phyloP scores from a whole-genome alignment of 2,113 vertebrate genomes.

The Neolamprologus tretocephalus region DNA sequence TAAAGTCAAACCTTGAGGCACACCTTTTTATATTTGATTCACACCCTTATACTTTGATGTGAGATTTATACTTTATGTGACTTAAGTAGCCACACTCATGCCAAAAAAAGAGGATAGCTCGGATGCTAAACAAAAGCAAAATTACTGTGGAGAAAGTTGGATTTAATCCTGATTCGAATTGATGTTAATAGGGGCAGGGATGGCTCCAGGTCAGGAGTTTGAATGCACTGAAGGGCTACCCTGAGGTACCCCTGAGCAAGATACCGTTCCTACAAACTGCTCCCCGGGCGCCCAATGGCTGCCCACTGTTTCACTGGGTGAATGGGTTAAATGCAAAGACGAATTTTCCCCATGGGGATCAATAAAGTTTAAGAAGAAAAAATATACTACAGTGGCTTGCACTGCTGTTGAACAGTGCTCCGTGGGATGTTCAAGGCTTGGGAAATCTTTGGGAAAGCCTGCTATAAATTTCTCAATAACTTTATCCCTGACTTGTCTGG shows the following conservation, averaged over 20 bases:
- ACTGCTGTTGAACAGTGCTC: not conserved
- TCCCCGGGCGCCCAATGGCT: not conserved
- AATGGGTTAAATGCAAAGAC: not conserved
- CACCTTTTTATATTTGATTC: not conserved
- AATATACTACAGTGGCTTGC: not conserved
- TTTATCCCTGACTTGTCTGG: not conserved
- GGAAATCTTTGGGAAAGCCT: not conserved
- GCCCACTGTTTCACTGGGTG: not conserved
- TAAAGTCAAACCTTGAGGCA: not conserved
- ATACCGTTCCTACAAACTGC: not conserved
- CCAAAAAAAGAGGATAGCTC: not conserved
- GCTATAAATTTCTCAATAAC: not conserved
- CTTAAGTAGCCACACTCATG: not conserved
- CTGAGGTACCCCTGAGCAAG: not conserved
- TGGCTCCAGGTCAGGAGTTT: not conserved
- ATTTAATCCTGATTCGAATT: not conserved
- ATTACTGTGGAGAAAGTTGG: not conserved
- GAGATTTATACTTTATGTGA: not conserved
- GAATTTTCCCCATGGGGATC: not conserved
- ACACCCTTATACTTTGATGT: not conserved
- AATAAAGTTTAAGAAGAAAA: not conserved
- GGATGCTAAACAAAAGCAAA: not conserved
- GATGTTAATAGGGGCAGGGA: not conserved
- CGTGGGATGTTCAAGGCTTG: not conserved
- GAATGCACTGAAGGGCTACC: not conserved